Evolutionary conservation across 2,888 invertebrate species (phyloP), one percentile per base, ranked within the genome.

Genomic region (Embidobia sp.): DNA sequence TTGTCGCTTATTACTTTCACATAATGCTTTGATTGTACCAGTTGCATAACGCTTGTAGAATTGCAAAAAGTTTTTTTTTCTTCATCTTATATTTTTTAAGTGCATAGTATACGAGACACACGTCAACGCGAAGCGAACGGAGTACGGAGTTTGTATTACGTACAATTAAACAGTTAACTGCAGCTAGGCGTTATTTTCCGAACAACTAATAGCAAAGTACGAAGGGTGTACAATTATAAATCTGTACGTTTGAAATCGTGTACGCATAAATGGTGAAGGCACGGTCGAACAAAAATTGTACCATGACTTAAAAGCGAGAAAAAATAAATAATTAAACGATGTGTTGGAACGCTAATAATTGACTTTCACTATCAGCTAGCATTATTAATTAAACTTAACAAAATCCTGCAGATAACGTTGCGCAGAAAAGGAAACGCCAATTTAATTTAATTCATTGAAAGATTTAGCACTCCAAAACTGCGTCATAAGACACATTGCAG

Each of bases 311-410:
- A 13, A 22, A 55, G 46, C 26, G 26, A 33, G 55, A 13, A 55
- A 55, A 64, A 67, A 55, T 67, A 51, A 33, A 46, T 55, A 67
- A 55, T 67, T 67, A 55, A 67, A 48, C 48, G 55, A 67, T 44
- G 67, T 55, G 55, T 67, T 67, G 55, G 11, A 19, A n/a, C 35
- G 7, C 26, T 67, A 67, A 67, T 67, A 44, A 55, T 55, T 33
- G 46, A 67, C 46, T 67, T 67, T 67, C 67, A 67, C 67, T 55
- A 15, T 33, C 46, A 3, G 35, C 53, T 18, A 27, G n/a, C 11
- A 31, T 26, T 53, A 33, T 44, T 66, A 53, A 66, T 66, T 44
- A 64, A 51, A 63, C 26, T 29, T 40, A 18, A 49, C 40, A 29
- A 11, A 40, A 22, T 40, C n/a, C 8, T 13, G 3, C 3, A 40